Base-by-base conservation (phyloP, 2,888 invertebrate species). In the Atherix ibis region DNA sequence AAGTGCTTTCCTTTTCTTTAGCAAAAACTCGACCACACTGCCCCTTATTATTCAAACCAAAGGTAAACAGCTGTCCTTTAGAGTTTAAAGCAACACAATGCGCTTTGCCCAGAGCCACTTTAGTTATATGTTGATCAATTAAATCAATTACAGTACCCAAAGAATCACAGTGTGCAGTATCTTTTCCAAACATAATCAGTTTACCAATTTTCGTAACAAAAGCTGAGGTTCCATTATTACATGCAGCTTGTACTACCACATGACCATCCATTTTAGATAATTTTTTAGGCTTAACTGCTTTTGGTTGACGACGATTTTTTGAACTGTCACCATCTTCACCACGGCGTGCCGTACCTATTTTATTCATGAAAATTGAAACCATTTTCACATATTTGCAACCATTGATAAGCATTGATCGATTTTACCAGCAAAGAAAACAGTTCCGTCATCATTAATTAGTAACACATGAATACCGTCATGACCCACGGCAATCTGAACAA, bases 21-120 rank as follows among this genome's bases (percentile, higher is more conserved):
- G 67, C 64, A 50, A 81, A 84, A 47, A 87, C 87, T 42, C 92
- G 66, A 4, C 97, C 97, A 62, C 97, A 97, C 54, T 97, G 97
- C 2, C 92, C 92, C 56, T 94, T 91, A 56, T 97, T 95, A 60
- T 97, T 97, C 40, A 95, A 82, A 4, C 97, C 97, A 59, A 95
- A 94, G 1, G 95, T 91, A 56, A 80, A 94, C 3, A 95, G 76
- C 46, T 82, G 78, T 0, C 97, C 97, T 52, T 82, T 82, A 45
- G 73, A 77, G 10, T 83, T 88, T 9, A 97, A 65, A 0, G 76
- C 84, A 1, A 88, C 83, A n/a, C 84, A 83, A 51, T 97, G 97
- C 1, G 95, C 95, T 63, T 97, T 97, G 3, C 97, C 97, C 38
- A 98, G 63, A 0, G 84, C 79, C 4, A 92, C 78, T 63, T 71